Base-by-base conservation (phyloP, 1,140 invertebrate species). In the Eriocheir sinensis region DNA sequence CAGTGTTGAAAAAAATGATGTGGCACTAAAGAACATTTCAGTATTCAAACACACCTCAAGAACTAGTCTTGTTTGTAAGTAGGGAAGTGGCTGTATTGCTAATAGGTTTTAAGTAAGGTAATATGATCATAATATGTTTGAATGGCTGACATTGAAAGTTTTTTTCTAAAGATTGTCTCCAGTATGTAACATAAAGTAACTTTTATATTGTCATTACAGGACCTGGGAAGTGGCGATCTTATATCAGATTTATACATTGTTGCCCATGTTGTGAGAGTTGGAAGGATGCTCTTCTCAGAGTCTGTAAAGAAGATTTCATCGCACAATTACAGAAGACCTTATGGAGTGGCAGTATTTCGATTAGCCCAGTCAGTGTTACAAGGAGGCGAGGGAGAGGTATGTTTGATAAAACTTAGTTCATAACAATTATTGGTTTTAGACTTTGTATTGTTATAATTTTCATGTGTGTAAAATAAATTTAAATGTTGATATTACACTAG, bases 201-300 rank as follows among this genome's bases (percentile, higher is more conserved):
- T 72, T 1, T n/a, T 21, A 12, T n/a, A 72, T 8, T 72, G 17
- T 72, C n/a, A n/a, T 72, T 12, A 3, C 85, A 97, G 97, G 97
- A 98, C 96, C 97, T 99, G 95, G 98, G 98, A 44, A 98, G 98
- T 95, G 97, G 98, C 48, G 98, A 99, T 96, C 97, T 99, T 53
- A 98, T 97, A 44, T 98, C 98, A 88, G 98, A 99, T 96, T 97
- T 99, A 21, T 99, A 98, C 97, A 97, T 99, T 95, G 98, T 99
- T 9, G 98, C 98, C 83, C 98, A 99, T 96, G 98, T 99, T 32
- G 98, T 99, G 97, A 97, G 99, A 86, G 98, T 99, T 91, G 99
- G 99, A 41, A 97, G 98, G 95, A 99, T 99, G 97, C 97, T 99
- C 3, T 98, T 98, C 92, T 98, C 98, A 0, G 98, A 98, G 94